Evolutionary conservation across 2,113 vertebrate genomes (phyloP), one percentile per base, ranked within the genome.

Genomic region (Nothoprocta perdicaria): DNA sequence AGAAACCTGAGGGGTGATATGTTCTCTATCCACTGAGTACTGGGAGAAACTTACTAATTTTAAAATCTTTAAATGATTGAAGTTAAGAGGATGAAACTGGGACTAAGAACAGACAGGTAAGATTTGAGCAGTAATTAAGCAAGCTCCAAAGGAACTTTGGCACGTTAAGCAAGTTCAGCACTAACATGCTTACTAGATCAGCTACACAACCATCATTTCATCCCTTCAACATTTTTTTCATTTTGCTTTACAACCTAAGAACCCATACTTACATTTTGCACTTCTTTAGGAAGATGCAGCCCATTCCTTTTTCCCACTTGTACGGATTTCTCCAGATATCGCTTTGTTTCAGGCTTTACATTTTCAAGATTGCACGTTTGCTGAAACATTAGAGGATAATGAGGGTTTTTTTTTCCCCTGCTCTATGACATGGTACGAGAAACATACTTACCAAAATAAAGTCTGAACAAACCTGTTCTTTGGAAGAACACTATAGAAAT

Each of bases 291-390:
- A 96, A 99, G 98, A 95, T 99, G 99, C 73, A 99, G 96, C 76
- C 99, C 99, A 3, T 98, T 99, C 71, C 99, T 97, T 97, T 97
- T 98, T 17, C 98, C 99, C 89, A 98, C 95, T 92, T 98, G 98
- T 71, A 99, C 93, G 3, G 98, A 98, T 90, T 98, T 98, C 81
- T 99, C 98, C 85, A 99, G 90, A 55, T 98, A 98, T 10, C 98
- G 90, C 86, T 97, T 98, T 74, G 98, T 98, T 97, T 99, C 99
- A 55, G 98, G 96, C 57, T 97, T 97, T 86, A 98, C 60, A 79
- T 97, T 94, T 75, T 95, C 95, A 84, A 97, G 93, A 88, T 97
- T 57, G 14, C 94, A 95, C 63, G 97, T 98, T 95, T 98, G 94
- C 99, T 99, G 96, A 96, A 98, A 95, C 62, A 91, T 35, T 80